Evolutionary conservation across 2,888 invertebrate species (phyloP), one percentile per base, ranked within the genome.

Genomic region (Acronicta leporina): DNA sequence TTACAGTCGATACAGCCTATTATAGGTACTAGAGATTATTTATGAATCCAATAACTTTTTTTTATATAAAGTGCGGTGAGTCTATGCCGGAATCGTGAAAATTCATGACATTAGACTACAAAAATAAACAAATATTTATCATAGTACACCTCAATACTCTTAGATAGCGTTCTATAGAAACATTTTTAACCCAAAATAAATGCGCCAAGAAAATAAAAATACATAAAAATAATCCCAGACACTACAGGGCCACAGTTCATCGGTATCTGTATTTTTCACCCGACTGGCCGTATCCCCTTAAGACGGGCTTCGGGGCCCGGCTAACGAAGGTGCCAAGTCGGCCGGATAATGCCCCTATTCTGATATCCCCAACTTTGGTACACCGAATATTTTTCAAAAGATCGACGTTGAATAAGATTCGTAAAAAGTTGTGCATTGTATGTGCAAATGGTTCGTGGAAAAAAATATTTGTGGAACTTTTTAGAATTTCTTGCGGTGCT

Each of bases 221-320:
- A 27, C 7, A 30, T 33, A 33, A 33, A 33, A 33, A 58, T 52
- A 74, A 50, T 51, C 53, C 45, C 51, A 58, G 65, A 52, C 51
- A 51, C 43, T 68, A 56, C 44, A 45, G 40, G 69, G 79, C 75
- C 75, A 75, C 75, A 76, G 72, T 73, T 69, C 73, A 73, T 53
- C 55, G 83, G 84, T 86, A 86, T 85, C 82, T 81, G 77, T 69
- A 83, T 84, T 87, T 84, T 84, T 82, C 83, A 71, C 78, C 60
- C 68, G 73, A 78, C 70, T 78, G 74, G 63, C 47, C 63, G 61
- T 68, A 79, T 72, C 74, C 73, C 73, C 73, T 72, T 68, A 73
- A 76, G 72, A 62, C 65, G 61, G 45, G 48, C 58, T 40, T 60
- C 68, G 60, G 54, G 59, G 66, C 71, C 66, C 55, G 45, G 64